Evolutionary conservation across 2,113 vertebrate species (phyloP).

Genomic region (Microtus montanus): DNA sequence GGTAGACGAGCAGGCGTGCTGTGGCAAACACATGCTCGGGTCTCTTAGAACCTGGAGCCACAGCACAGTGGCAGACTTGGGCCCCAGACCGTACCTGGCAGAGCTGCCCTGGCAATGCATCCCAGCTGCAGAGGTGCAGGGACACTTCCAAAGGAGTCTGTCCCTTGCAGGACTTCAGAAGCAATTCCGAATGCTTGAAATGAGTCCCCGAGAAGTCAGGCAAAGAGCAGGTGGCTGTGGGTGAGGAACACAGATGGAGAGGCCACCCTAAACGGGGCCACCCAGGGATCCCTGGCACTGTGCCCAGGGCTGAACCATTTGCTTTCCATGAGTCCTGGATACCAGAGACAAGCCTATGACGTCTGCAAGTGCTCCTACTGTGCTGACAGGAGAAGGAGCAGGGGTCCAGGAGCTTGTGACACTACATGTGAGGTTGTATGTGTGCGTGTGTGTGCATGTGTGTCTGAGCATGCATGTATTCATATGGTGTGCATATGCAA

Average conservation of each 20-base stretch:
- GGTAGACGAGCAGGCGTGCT: accelerated
- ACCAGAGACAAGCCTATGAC: background rate
- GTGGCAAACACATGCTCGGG: background rate
- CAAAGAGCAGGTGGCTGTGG: background rate
- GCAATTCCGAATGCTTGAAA: background rate
- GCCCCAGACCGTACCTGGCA: background rate
- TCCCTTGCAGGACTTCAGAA: background rate
- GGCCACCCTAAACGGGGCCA: background rate
- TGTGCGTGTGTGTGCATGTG: background rate
- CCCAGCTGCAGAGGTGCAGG: background rate
- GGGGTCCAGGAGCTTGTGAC: background rate
- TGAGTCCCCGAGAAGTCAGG: background rate
- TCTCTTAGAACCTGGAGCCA: background rate
- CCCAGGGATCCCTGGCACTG: background rate
- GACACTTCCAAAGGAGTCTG: background rate
- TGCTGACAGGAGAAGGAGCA: background rate
- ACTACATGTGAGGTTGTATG: too few relatives aligned
- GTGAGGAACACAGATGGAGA: too few relatives aligned
- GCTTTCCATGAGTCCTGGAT: background rate
- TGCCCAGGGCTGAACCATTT: background rate
- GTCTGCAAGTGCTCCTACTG: background rate
- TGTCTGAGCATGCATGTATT: background rate
- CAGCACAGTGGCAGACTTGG: background rate
- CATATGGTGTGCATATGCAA: background rate
- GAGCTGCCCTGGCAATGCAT: background rate